These are phyloP conservation scores for Aythya baeri DNA, from an alignment of 2,113 vertebrate genomes.

Conservation along the genomic window DNA sequence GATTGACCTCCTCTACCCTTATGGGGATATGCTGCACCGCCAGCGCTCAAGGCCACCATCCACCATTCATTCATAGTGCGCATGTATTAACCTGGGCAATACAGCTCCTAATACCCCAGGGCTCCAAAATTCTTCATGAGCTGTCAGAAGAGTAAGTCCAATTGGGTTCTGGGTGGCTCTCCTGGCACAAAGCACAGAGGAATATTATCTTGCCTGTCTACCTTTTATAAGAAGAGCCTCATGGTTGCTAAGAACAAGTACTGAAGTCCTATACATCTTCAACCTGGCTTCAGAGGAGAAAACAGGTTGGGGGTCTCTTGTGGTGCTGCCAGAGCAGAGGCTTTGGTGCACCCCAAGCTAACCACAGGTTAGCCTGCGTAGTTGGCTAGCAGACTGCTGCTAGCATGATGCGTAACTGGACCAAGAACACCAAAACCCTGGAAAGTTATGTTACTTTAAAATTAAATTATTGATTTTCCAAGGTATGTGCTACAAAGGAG, in stretches of 20 bases:
- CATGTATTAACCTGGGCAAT: neutral
- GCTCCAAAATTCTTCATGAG: neutral
- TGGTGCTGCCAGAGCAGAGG: neutral
- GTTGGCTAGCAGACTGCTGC: neutral
- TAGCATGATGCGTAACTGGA: neutral
- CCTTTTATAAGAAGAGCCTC: neutral
- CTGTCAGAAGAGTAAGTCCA: neutral
- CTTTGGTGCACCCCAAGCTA: neutral
- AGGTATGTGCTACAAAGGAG: neutral
- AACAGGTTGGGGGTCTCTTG: neutral
- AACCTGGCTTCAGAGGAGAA: neutral
- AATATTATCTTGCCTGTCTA: neutral
- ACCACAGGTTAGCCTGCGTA: fast-evolving
- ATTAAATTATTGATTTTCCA: neutral
- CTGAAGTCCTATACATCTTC: neutral
- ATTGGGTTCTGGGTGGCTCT: neutral
- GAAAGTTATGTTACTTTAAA: neutral
- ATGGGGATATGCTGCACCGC: neutral
- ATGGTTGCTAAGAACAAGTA: neutral
- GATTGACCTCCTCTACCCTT: neutral
- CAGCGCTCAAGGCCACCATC: neutral
- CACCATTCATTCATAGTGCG: neutral
- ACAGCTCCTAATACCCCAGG: too few relatives aligned
- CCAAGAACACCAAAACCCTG: neutral
- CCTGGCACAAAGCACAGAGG: neutral